Base-by-base conservation (phyloP, 2,113 vertebrate species). In the Eulemur rufifrons region DNA sequence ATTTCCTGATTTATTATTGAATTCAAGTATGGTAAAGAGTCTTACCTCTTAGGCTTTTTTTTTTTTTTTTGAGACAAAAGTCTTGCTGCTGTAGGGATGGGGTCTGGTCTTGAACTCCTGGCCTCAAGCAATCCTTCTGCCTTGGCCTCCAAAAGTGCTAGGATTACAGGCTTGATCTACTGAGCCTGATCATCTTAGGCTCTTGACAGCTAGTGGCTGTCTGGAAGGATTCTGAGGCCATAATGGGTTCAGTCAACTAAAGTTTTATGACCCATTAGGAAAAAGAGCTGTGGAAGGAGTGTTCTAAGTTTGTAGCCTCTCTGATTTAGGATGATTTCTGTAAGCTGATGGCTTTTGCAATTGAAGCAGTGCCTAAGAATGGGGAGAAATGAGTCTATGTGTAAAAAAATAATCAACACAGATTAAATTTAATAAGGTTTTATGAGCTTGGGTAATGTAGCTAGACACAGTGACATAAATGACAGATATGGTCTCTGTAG, bases 1-100 rank as follows among this genome's bases (percentile, higher is more conserved):
- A 45, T 95, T 84, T 95, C n/a, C 74, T 94, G 59, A 86, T 68
- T 96, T 86, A 64, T 81, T 74, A 42, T 27, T 84, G 74, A 80
- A 78, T 64, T 80, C 56, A 63, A 54, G 39, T 39, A n/a, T 86
- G 77, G 20, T 82, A 61, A 88, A 88, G 42, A 87, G 37, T 5
- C 5, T 59, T 89, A 54, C 37, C 11, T 74, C n/a, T 74, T 15
- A 37, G 86, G 61, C 3, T 29, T 63, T 63, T 63, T 61, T 61
- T 27, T 56, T 11, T 29, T 63, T 56, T 63, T 63, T 63, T 5
- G 25, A 63, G 61, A 63, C 61, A 29, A 42, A 42, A 63, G 25
- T 63, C 61, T 63, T 63, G 27, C 61, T 63, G 27, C 10, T 27
- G 25, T 63, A 63, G 25, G 10, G 4, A 29, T 27, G 59, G 25